Conservation (phyloP, 1,140 invertebrate genomes). For the Thaumatotibia leucotreta region DNA sequence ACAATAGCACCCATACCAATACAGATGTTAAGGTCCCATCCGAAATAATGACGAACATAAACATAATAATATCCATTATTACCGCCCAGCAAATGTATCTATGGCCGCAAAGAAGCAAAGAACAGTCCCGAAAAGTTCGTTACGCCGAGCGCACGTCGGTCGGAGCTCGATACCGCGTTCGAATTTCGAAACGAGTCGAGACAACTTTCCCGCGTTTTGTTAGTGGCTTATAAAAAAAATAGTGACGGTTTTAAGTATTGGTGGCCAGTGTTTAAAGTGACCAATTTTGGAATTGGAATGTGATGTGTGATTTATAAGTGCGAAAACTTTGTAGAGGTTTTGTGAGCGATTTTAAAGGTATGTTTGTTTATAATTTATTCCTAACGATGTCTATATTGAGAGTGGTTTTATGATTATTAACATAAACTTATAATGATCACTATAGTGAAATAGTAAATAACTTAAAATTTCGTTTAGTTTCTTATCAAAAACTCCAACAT, state of each 20-base stretch:
- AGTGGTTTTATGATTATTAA: not conserved
- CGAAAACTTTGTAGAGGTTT: not conserved
- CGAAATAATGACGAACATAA: not conserved
- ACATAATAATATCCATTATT: not conserved
- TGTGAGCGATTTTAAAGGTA: conserved; percentile 4
- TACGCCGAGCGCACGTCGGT: not conserved
- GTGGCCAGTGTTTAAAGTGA: not conserved
- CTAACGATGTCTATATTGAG: not conserved
- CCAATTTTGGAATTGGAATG: conserved; percentile 2
- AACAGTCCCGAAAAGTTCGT: not conserved
- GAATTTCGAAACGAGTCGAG: not conserved
- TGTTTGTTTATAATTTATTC: conserved; percentile 1
- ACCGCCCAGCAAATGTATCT: not conserved
- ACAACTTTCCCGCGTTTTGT: not conserved
- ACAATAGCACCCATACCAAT: not conserved
- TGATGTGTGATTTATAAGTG: not conserved
- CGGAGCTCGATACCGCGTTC: not conserved
- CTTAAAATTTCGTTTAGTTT: not conserved
- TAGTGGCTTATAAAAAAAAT: not conserved
- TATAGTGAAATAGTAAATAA: not conserved
- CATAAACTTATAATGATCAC: not conserved
- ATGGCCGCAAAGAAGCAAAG: not conserved
- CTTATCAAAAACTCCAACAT: too few relatives aligned
- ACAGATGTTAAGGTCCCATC: not conserved
- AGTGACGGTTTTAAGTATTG: too few relatives aligned